Conservation (phyloP, 1,140 invertebrate genomes). For the Platyscapa corneri region DNA sequence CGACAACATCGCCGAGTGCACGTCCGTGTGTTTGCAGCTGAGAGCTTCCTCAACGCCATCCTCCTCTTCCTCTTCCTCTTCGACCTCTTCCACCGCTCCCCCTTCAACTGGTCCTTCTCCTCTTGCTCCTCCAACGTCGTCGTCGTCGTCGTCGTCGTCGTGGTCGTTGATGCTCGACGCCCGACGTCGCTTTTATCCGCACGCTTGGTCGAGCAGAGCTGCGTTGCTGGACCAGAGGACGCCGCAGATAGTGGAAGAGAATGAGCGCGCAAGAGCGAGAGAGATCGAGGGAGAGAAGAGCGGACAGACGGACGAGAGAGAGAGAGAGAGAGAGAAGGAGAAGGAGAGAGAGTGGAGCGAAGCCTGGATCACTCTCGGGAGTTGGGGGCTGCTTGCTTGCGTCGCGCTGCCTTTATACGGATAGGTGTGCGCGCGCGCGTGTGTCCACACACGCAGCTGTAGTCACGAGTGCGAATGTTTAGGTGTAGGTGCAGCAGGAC, state of each 20-base stretch:
- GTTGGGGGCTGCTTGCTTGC: neutral
- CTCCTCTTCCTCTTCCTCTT: neutral
- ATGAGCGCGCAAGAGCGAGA: conserved; percentile 23
- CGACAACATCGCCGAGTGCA: neutral
- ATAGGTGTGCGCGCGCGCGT: neutral
- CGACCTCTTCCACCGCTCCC: neutral
- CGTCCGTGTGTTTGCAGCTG: conserved; percentile 12
- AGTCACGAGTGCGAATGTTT: neutral
- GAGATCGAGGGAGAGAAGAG: neutral
- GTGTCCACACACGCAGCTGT: neutral
- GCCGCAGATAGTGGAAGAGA: conserved; percentile 36
- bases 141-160: neutral
- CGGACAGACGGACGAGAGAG: conserved; percentile 31
- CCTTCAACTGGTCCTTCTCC: neutral
- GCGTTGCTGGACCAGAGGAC: conserved; percentile 15
- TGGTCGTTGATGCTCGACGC: conserved; percentile 9
- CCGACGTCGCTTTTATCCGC: conserved; percentile 37
- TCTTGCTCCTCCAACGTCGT: neutral
- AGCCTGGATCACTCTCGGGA: conserved; percentile 4
- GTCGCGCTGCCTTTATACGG: too few relatives aligned
- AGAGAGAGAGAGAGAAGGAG: conserved; percentile 9
- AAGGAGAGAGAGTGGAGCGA: conserved; percentile 4
- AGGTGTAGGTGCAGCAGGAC: neutral
- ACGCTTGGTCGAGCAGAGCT: conserved; percentile 27
- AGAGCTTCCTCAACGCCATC: conserved; percentile 5